Conservation (phyloP, 2,113 vertebrate species). For the Notechis scutatus region DNA sequence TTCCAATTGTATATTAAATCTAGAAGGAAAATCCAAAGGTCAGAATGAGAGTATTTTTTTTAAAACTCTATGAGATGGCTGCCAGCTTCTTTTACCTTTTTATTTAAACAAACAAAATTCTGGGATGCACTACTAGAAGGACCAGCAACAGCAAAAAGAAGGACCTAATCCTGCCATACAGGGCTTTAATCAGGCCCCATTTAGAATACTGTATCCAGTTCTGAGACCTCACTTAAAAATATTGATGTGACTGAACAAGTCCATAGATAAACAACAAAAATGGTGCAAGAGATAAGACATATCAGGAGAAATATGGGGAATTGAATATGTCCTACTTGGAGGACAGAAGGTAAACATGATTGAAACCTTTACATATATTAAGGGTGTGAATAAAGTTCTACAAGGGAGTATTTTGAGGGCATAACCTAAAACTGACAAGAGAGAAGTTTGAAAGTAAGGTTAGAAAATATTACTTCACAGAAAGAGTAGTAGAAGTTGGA, state of each 20-base stretch:
- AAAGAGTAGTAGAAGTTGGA: no score
- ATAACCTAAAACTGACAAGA: no score
- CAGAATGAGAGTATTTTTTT: not conserved
- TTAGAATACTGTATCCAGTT: not conserved
- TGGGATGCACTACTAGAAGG: not conserved
- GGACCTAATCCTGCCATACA: not conserved
- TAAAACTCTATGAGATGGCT: not conserved
- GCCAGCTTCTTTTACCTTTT: not conserved
- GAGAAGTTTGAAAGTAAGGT: no score
- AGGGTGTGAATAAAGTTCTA: not conserved
- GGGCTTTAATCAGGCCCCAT: not conserved
- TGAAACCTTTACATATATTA: not conserved
- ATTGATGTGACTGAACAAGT: not conserved
- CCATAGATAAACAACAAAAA: not conserved
- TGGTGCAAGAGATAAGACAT: not conserved
- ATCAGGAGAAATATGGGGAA: not conserved
- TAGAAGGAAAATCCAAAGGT: not conserved
- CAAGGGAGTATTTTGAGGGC: not conserved
- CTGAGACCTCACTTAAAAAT: not conserved
- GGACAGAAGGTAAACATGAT: not conserved
- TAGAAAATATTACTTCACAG: no score
- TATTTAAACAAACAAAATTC: not conserved
- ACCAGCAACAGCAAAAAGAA: not conserved
- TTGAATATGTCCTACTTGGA: not conserved
- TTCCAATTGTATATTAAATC: not conserved